phyloP scores from a whole-genome alignment of 1,140 invertebrate species.

The Drosophila virilis region DNA sequence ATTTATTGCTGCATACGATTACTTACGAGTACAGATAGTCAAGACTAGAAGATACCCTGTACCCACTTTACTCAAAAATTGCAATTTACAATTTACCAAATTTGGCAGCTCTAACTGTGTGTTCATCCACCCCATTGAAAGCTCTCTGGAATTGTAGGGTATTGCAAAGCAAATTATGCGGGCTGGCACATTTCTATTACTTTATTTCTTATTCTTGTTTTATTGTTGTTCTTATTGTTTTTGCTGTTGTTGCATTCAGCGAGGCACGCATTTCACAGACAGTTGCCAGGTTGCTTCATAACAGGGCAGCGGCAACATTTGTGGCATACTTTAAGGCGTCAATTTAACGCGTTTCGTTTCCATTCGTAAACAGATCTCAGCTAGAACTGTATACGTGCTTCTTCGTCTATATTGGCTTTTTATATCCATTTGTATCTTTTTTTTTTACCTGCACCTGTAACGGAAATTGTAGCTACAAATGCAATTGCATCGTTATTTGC shows the following conservation, averaged over 20 bases:
- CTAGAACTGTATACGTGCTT: neutral
- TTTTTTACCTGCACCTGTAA: neutral
- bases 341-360: neutral
- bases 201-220: neutral
- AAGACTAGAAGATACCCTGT: too few relatives aligned
- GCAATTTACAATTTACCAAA: too few relatives aligned
- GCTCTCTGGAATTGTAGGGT: neutral
- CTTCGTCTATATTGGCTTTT: neutral
- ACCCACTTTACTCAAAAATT: too few relatives aligned
- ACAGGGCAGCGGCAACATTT: conserved; percentile 11
- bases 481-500: neutral
- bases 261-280: conserved; percentile 34
- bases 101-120: too few relatives aligned
- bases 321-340: conserved; percentile 21
- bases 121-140: neutral
- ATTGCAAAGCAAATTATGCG: conserved; percentile 30
- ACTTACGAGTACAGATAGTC: too few relatives aligned
- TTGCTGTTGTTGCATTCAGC: conserved; percentile 21
- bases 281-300: conserved; percentile 15
- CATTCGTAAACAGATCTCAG: neutral
- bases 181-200: conserved; percentile 18
- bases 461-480: neutral
- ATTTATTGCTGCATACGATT: too few relatives aligned
- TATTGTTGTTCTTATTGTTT: neutral
- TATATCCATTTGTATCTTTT: neutral